Evolutionary conservation across 2,888 invertebrate genomes (phyloP).

Genomic region (Phania funesta): DNA sequence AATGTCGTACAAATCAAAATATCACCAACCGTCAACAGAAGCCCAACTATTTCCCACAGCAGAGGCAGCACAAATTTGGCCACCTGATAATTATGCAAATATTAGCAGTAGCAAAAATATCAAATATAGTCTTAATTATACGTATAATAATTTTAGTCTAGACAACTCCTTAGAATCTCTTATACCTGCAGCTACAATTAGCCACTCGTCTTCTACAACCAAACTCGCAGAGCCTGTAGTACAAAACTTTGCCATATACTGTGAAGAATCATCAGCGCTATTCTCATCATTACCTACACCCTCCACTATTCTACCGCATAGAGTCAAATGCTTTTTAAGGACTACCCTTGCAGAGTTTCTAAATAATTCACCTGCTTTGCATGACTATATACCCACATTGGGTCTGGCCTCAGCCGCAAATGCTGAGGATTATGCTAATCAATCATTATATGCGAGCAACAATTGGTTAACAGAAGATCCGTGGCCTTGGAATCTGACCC

Average conservation of each 20-base stretch:
- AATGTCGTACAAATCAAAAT: constrained; percentile 71
- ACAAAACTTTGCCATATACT: constrained; percentile 47
- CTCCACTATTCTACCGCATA: constrained; percentile 22
- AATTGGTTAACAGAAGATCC: constrained; percentile 42
- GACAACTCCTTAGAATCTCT: not conserved
- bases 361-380: not conserved
- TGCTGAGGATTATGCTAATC: constrained; percentile 38
- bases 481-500: constrained; percentile 45
- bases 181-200: constrained; percentile 1
- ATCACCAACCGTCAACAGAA: constrained; percentile 61
- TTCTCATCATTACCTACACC: constrained; percentile 18
- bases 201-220: not conserved
- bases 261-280: constrained; percentile 33
- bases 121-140: constrained; percentile 64
- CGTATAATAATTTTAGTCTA: constrained; percentile 71
- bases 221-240: constrained; percentile 24
- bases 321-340: constrained; percentile 49
- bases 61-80: not conserved
- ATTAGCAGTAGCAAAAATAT: constrained; percentile 14
- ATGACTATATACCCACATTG: constrained; percentile 56
- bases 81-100: constrained; percentile 16
- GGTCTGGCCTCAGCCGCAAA: constrained; percentile 36
- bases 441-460: constrained; percentile 28
- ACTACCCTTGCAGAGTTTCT: constrained; percentile 20
- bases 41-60: not conserved